These are phyloP conservation scores for Eurytoma adleriae DNA, from an alignment of 2,888 invertebrate species.

Conservation along the genomic window DNA sequence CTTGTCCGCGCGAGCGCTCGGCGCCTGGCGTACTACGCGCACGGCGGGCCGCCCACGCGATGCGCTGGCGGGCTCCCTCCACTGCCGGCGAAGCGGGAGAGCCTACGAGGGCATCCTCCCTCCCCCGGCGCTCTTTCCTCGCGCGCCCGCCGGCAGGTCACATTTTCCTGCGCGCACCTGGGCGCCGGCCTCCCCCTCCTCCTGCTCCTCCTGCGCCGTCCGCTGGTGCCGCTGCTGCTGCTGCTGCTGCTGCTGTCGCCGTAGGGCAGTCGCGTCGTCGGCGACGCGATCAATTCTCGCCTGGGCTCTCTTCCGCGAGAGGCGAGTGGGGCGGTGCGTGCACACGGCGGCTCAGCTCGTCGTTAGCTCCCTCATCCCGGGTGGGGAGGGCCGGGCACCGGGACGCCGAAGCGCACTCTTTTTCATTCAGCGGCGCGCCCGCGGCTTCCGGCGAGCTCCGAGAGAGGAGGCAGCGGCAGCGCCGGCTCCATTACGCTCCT, in stretches of 20 bases:
- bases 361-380: neutral
- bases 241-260: neutral
- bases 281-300: neutral
- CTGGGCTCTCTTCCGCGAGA: neutral
- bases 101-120: neutral
- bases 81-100: neutral
- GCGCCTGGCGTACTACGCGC: conserved; percentile 8
- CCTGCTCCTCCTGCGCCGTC: neutral
- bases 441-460: neutral
- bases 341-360: too few relatives aligned
- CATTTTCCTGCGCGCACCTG: neutral
- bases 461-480: too few relatives aligned
- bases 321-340: neutral
- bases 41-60: conserved; percentile 4
- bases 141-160: neutral
- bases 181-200: neutral
- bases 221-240: neutral
- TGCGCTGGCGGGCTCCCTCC: neutral
- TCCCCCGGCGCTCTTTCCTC: neutral
- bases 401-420: too few relatives aligned
- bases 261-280: neutral
- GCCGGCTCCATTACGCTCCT: too few relatives aligned
- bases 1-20: conserved; percentile 1
- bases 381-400: neutral
- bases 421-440: too few relatives aligned